Evolutionary conservation across 1,140 invertebrate species (phyloP).

Genomic region (Pemphigus obesinymphae): DNA sequence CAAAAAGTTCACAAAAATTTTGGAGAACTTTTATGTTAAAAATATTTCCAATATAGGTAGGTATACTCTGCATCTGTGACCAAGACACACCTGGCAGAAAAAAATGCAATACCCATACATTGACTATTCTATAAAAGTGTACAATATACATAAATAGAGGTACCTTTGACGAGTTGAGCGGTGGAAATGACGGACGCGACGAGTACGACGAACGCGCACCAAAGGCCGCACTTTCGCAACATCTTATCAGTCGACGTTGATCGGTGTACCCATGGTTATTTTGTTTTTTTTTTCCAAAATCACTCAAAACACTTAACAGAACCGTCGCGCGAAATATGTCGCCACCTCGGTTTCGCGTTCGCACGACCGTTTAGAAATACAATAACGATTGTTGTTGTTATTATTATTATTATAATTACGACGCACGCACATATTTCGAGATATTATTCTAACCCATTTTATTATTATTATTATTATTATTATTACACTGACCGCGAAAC

Average conservation of each 20-base stretch:
- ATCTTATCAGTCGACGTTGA: conserved; percentile 6
- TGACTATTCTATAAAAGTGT: too few species aligned
- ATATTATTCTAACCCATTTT: neutral
- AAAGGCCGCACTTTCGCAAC: neutral
- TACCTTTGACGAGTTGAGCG: conserved; percentile 24
- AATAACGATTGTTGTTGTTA: neutral
- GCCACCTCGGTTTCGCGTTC: neutral
- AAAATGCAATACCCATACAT: too few species aligned
- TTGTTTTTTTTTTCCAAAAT: neutral
- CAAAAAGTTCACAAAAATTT: too few species aligned
- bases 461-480: too few species aligned
- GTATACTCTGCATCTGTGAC: too few species aligned
- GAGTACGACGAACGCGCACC: neutral
- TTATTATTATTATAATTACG: neutral
- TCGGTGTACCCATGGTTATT: conserved; percentile 2
- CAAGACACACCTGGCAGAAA: too few species aligned
- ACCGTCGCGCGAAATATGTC: too few species aligned
- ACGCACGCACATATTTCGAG: neutral
- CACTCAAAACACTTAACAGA: neutral
- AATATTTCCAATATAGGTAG: too few species aligned
- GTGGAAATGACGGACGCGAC: neutral
- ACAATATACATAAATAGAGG: too few species aligned
- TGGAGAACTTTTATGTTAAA: too few species aligned
- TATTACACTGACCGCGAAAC: neutral
- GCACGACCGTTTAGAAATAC: neutral